Conservation (phyloP, 2,113 vertebrate species). For the Hoplias malabaricus region DNA sequence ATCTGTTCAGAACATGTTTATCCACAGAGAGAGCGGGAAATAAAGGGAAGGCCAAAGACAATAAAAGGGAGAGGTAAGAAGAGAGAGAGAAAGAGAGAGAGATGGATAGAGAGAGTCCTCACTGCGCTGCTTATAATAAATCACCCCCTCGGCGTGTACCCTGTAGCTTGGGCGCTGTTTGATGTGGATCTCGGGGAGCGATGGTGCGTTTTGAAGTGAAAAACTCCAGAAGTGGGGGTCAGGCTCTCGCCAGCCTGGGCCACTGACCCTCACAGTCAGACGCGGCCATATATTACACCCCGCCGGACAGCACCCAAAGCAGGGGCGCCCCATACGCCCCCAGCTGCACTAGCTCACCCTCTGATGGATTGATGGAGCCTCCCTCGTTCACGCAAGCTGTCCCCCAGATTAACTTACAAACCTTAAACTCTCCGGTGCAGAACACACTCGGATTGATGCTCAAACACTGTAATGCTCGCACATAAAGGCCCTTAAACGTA, state of each 20-base stretch:
- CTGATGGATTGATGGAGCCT: constrained; percentile 78
- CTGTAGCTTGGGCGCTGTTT: constrained; percentile 88
- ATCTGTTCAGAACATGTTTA: constrained; percentile 32
- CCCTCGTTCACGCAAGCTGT: constrained; percentile 72
- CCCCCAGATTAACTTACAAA: constrained; percentile 65
- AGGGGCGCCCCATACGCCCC: constrained; percentile 72
- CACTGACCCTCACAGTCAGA: constrained; percentile 92
- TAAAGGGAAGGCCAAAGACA: constrained; percentile 32
- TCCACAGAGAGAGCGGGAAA: constrained; percentile 23
- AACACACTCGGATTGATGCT: constrained; percentile 46
- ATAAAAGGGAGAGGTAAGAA: constrained; percentile 19
- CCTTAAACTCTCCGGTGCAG: constrained; percentile 56
- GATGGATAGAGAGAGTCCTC: constrained; percentile 58
- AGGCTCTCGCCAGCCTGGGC: constrained; percentile 84
- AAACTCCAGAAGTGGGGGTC: constrained; percentile 95
- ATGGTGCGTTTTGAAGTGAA: constrained; percentile 95
- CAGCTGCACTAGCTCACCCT: constrained; percentile 80
- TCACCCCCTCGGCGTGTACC: constrained; percentile 82
- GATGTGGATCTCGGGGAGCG: constrained; percentile 89
- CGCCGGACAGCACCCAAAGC: constrained; percentile 78
- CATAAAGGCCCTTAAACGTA: constrained; percentile 1
- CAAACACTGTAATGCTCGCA: constrained; percentile 35
- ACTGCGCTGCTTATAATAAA: constrained; percentile 89
- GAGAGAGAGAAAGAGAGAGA: constrained; percentile 24
- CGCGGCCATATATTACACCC: constrained; percentile 82